Evolutionary conservation across 37 sponge, comb jelly and placozoan genomes (phyloP).

Genomic region (Tethya wilhelma): DNA sequence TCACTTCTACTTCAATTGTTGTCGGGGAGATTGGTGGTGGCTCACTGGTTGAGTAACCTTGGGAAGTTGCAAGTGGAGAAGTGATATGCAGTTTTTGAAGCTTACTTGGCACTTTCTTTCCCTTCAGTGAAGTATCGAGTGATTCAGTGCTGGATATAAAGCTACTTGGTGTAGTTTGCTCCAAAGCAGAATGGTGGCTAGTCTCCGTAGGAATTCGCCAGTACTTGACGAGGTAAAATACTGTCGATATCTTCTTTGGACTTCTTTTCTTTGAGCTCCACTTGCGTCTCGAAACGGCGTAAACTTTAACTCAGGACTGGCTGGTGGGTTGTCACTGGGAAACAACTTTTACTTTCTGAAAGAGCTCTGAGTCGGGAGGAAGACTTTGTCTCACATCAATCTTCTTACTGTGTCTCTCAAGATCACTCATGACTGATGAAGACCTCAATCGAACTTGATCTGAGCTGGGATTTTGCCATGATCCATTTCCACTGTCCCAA

Average conservation of each 20-base stretch:
- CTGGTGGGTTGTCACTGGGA: slow-evolving; percentile 1
- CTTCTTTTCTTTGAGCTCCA: not conserved
- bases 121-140: too few species aligned
- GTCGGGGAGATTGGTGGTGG: not conserved
- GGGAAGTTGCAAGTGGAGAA: slow-evolving; percentile 20
- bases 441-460: too few species aligned
- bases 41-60: not conserved
- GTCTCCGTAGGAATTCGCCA: not conserved
- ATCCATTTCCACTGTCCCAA: too few species aligned
- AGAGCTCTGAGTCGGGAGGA: not conserved
- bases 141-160: too few species aligned
- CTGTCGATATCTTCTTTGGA: not conserved
- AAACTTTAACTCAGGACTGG: slow-evolving; percentile 33
- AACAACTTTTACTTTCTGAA: slow-evolving; percentile 18
- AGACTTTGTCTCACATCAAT: not conserved
- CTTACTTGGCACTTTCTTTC: too few species aligned
- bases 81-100: not conserved
- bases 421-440: too few species aligned
- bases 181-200: too few species aligned
- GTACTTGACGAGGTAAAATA: slow-evolving; percentile 17
- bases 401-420: too few species aligned
- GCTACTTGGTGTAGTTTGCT: too few species aligned
- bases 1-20: too few species aligned
- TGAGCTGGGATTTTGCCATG: too few species aligned
- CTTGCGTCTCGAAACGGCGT: slow-evolving; percentile 23